Evolutionary conservation across 2,888 invertebrate species (phyloP).

Genomic region (Drosophila neonasuta): DNA sequence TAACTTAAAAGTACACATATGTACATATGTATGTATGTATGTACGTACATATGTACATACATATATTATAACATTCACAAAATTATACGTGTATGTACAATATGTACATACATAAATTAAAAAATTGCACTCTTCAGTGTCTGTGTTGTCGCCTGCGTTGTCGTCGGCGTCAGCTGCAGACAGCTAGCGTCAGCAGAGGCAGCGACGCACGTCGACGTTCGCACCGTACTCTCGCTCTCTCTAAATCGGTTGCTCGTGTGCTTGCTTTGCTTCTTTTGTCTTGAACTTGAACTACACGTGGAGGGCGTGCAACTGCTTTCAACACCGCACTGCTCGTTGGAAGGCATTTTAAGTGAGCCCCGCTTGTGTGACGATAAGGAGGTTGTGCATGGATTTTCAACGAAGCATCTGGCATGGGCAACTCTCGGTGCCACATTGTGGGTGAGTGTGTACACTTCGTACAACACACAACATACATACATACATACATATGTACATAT

Average conservation of each 20-base stretch:
- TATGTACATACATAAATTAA: slow-evolving; percentile 3
- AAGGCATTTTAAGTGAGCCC: slow-evolving; percentile 17
- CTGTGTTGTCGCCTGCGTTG: slow-evolving; percentile 44
- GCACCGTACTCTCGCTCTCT: slow-evolving; percentile 41
- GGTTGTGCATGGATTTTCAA: slow-evolving; percentile 73
- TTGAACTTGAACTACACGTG: slow-evolving; percentile 83
- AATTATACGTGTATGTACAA: neutral
- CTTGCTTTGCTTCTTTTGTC: slow-evolving; percentile 60
- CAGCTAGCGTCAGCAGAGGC: slow-evolving; percentile 29
- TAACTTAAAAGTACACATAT: neutral
- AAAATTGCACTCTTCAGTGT: slow-evolving; percentile 59
- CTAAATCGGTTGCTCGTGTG: slow-evolving; percentile 36
- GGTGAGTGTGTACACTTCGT: slow-evolving; percentile 15
- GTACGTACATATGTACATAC: neutral
- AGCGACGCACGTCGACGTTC: slow-evolving; percentile 36
- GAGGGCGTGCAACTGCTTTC: slow-evolving; percentile 80
- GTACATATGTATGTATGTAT: neutral
- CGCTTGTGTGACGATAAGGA: slow-evolving; percentile 52
- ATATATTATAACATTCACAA: neutral
- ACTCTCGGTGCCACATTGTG: slow-evolving; percentile 35
- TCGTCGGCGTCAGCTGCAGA: slow-evolving; percentile 45
- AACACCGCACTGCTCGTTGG: slow-evolving; percentile 54
- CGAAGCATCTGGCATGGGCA: slow-evolving; percentile 55
- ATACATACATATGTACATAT: neutral
- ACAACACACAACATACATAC: neutral